Evolutionary conservation across 2,797 vertebrate species (phyloP).

Genomic region (Hydrophis major): DNA sequence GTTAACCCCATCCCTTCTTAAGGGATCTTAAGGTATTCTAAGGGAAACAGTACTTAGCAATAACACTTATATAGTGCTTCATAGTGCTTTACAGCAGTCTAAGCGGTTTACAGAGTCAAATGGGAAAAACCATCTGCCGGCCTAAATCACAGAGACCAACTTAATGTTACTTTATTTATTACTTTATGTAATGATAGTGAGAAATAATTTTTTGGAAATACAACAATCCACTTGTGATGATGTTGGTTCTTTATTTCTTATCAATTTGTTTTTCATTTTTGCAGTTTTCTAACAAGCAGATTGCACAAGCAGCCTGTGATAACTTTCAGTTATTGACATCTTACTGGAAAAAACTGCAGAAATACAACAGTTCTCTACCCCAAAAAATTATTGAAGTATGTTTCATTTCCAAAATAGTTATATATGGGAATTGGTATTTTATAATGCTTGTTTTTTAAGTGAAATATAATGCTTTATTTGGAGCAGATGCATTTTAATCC

Average conservation of each 20-base stretch:
- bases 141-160: not conserved
- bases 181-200: not conserved
- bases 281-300: conserved; percentile 91
- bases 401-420: conserved; percentile 19
- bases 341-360: conserved; percentile 91
- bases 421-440: rapidly evolving
- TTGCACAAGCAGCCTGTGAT: conserved; percentile 93
- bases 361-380: conserved; percentile 81
- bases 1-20: not conserved
- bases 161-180: not conserved
- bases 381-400: conserved; percentile 93
- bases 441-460: not conserved
- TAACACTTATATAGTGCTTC: not conserved
- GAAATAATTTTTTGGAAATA: not conserved
- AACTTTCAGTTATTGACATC: conserved; percentile 90
- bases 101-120: not conserved
- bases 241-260: not conserved
- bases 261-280: conserved; percentile 46
- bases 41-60: not conserved
- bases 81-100: not conserved
- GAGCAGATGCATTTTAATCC: not conserved
- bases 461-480: not conserved
- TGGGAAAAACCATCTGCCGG: not conserved
- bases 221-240: not conserved
- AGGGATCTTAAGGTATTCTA: not conserved